Conservation (phyloP, 2,888 invertebrate species). For the Alitta virens region DNA sequence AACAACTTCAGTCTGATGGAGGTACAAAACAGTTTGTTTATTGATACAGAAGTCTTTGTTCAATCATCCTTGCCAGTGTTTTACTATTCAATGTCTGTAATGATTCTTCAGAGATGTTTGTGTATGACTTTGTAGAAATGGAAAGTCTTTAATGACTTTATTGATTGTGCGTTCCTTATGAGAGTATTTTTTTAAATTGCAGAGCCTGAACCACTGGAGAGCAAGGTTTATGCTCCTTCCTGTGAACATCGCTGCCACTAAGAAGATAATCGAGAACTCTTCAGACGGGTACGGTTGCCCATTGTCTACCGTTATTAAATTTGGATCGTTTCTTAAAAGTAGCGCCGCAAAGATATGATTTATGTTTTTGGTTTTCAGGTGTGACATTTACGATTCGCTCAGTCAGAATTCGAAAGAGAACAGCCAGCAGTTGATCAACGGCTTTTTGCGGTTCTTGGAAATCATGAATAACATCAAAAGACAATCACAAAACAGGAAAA, state of each 20-base stretch:
- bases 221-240: conserved; percentile 87
- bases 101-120: background rate
- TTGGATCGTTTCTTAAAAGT: too few species aligned
- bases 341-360: too few species aligned
- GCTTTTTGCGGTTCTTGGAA: conserved; percentile 69
- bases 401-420: conserved; percentile 58
- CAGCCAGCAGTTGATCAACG: conserved; percentile 43
- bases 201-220: conserved; percentile 86
- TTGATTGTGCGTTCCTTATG: too few species aligned
- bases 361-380: conserved; percentile 52
- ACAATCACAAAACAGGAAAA: conserved; percentile 52
- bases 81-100: too few species aligned
- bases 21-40: conserved; percentile 55
- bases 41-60: background rate
- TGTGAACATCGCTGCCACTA: conserved; percentile 73
- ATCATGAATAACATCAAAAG: conserved; percentile 85
- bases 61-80: too few species aligned
- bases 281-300: conserved; percentile 1
- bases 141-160: too few species aligned
- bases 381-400: conserved; percentile 79
- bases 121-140: background rate
- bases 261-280: conserved; percentile 58
- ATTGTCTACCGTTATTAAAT: too few species aligned
- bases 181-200: conserved; percentile 34
- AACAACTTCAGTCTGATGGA: conserved; percentile 80